Conservation (phyloP, 1,140 invertebrate genomes). For the Branchinecta lindahli region DNA sequence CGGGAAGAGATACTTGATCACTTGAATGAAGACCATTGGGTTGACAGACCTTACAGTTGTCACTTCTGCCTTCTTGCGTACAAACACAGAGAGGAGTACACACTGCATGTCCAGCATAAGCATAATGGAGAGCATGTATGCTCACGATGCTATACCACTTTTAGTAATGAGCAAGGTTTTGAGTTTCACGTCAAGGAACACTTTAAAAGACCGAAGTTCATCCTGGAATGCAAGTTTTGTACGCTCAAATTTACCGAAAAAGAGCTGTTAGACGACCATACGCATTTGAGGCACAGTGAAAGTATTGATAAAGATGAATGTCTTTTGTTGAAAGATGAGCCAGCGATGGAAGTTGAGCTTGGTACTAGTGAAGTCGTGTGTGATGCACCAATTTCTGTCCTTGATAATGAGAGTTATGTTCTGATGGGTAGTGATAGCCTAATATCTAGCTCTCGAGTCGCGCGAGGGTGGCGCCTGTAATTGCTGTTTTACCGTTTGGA, state of each 20-base stretch:
- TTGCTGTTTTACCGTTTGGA: no score
- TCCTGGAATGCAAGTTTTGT: background rate
- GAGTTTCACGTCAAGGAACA: background rate
- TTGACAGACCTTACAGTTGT: background rate
- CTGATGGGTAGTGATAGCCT: no score
- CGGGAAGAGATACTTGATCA: background rate
- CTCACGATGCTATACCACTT: background rate
- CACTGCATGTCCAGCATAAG: background rate
- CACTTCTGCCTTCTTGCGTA: background rate
- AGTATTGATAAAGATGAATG: background rate
- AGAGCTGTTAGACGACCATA: background rate
- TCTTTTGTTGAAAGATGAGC: background rate
- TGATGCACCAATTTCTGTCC: no score
- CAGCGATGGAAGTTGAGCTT: background rate
- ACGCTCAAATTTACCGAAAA: background rate
- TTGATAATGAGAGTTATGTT: no score
- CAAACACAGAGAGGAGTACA: background rate
- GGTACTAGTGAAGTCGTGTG: background rate
- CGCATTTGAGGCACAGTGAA: background rate
- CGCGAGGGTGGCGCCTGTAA: no score
- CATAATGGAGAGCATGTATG: background rate
- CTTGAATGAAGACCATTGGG: constrained; percentile 6
- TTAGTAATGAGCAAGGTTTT: background rate
- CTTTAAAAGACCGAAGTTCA: background rate
- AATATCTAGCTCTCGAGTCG: no score